phyloP scores from a whole-genome alignment of 2,888 invertebrate genomes.

The Anoplius nigerrimus region DNA sequence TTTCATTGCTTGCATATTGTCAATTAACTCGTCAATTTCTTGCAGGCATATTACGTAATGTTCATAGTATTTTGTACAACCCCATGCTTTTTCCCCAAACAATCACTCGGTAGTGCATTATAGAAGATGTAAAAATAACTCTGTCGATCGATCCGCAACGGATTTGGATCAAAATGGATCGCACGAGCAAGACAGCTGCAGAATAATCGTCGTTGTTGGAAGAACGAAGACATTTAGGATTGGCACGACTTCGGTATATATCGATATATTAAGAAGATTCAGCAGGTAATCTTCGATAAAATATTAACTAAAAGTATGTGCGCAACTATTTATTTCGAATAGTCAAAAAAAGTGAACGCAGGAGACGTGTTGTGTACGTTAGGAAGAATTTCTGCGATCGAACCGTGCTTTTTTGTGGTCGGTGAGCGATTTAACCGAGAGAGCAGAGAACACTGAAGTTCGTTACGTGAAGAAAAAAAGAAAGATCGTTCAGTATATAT shows the following conservation, averaged over 20 bases:
- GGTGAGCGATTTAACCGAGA: constrained; percentile 28
- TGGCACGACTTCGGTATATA: constrained; percentile 49
- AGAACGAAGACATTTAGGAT: constrained; percentile 54
- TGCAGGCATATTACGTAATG: constrained; percentile 55
- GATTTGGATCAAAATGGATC: constrained; percentile 35
- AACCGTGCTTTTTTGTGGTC: constrained; percentile 18
- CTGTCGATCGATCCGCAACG: constrained; percentile 37
- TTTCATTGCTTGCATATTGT: constrained; percentile 23
- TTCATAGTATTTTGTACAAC: constrained; percentile 44
- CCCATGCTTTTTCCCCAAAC: constrained; percentile 34
- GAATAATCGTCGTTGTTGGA: constrained; percentile 45
- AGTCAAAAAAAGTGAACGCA: no score
- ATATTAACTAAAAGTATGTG: constrained; percentile 54
- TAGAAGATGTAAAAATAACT: constrained; percentile 54
- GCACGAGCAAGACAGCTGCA: constrained; percentile 11
- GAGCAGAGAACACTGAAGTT: constrained; percentile 10
- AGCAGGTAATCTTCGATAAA: constrained; percentile 68
- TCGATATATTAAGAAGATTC: constrained; percentile 64
- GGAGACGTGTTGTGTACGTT: no score
- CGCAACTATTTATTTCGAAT: constrained; percentile 24
- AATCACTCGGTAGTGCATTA: constrained; percentile 45
- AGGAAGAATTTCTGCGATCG: constrained; percentile 7
- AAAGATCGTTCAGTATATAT: constrained; percentile 21
- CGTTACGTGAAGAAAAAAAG: constrained; percentile 5
- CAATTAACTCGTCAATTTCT: constrained; percentile 55